Base-by-base conservation (phyloP, 2,888 invertebrate species). In the Xylota segnis region DNA sequence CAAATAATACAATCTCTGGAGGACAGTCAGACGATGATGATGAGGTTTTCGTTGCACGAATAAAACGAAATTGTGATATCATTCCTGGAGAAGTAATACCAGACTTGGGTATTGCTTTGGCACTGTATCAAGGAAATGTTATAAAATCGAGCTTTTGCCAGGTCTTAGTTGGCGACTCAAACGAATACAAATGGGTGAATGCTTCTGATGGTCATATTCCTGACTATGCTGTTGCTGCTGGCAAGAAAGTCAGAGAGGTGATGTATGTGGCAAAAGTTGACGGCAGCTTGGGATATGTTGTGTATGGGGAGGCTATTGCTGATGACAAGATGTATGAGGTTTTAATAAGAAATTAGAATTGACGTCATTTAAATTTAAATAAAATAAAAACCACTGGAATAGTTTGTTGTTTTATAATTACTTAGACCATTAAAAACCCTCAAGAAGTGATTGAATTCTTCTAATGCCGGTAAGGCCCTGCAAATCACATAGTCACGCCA, bases 1-100 rank as follows among this genome's bases (percentile, higher is more conserved):
- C 65, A 4, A n/a, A 34, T 9, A 66, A 66, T 10, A 27, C 65
- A 1, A 14, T 66, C 9, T n/a, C 52, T 5, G 65, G 65, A 2
- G 52, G 65, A 9, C 29, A 18, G 1, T 52, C 23, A 6, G 10
- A 5, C 0, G 37, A 66, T n/a, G 23, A 5, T 6, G 1, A 37
- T 5, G 4, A 50, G 0, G 37, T 34, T 7, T 50, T 23, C 23
- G 37, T 66, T 1, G 65, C 34, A n/a, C 65, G 52, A 7, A 1
- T 66, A 4, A 37, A 23, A 4, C 23, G 14, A 1, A 0, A 23
- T 37, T 66, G 65, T 23, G 7, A 66, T 6, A 34, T 52, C 7
- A 23, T 52, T 23, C 34, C 65, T 10, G 65, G 50, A 23, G 23
- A 50, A 9, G 52, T 50, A 6, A 12, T n/a, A 12, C 50, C 65